Evolutionary conservation across 2,113 vertebrate species (phyloP).

Genomic region (Pitta sordida): DNA sequence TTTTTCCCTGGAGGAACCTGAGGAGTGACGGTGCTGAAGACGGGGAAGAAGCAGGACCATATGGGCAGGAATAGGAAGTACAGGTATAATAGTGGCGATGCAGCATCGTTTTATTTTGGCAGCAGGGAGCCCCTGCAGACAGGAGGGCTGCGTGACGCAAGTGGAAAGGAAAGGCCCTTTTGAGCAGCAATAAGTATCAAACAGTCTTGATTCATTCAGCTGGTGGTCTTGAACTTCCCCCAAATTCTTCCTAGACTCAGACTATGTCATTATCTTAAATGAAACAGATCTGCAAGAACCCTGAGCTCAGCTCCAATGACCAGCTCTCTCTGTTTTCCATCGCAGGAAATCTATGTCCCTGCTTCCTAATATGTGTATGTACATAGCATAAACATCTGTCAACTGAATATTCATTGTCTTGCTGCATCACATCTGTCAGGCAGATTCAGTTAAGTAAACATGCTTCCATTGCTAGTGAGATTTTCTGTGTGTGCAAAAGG

Average conservation of each 20-base stretch:
- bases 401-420: neutral
- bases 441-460: neutral
- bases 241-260: neutral
- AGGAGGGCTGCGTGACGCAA: neutral
- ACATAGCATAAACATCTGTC: neutral
- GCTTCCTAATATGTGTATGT: neutral
- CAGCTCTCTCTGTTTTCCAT: neutral
- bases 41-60: neutral
- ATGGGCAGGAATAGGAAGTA: neutral
- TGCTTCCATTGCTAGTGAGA: neutral
- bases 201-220: neutral
- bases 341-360: neutral
- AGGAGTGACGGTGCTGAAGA: neutral
- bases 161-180: neutral
- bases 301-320: neutral
- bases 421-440: neutral
- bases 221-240: neutral
- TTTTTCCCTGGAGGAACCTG: neutral
- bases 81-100: rapidly evolving
- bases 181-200: neutral
- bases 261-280: neutral
- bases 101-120: neutral
- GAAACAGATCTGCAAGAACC: neutral
- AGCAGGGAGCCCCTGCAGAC: neutral
- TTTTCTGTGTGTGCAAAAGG: neutral